A percentile compares a stretch with the other conserved stretches of the same genome.
Evolutionary conservation across 2,797 vertebrate genomes (phyloP).

Genomic region (Pantherophis vulpinus): DNA sequence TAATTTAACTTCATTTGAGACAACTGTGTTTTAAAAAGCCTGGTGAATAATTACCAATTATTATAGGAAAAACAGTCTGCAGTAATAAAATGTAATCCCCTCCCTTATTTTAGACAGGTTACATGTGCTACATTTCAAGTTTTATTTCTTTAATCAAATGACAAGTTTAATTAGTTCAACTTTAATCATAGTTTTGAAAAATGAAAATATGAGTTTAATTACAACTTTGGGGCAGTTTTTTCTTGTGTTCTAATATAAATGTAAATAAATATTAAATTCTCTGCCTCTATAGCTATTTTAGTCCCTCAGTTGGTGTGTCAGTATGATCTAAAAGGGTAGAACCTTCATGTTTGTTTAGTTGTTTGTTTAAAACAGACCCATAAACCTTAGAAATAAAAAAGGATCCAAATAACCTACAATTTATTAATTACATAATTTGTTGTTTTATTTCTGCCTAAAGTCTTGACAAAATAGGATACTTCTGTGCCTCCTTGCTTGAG

Average conservation of each 20-base stretch:
- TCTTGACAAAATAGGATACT: background rate
- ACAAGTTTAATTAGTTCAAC: background rate
- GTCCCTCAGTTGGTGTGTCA: background rate
- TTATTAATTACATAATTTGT: background rate
- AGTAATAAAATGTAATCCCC: background rate
- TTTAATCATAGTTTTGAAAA: background rate
- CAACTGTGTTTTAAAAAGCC: background rate
- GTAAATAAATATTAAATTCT: background rate
- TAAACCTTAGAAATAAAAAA: background rate
- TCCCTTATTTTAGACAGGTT: background rate
- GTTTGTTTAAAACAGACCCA: background rate
- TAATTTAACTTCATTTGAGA: background rate
- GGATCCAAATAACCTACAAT: background rate
- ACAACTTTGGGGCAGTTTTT: background rate
- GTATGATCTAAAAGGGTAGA: background rate
- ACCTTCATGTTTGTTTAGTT: background rate
- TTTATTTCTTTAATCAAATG: background rate
- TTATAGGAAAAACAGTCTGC: background rate
- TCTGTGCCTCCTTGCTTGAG: background rate
- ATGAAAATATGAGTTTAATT: background rate
- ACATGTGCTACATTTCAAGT: background rate
- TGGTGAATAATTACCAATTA: background rate
- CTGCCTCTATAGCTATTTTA: background rate
- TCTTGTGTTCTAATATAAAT: background rate
- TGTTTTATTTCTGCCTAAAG: background rate